phyloP scores from a whole-genome alignment of 2,113 vertebrate species.

The Symphodus melops region DNA sequence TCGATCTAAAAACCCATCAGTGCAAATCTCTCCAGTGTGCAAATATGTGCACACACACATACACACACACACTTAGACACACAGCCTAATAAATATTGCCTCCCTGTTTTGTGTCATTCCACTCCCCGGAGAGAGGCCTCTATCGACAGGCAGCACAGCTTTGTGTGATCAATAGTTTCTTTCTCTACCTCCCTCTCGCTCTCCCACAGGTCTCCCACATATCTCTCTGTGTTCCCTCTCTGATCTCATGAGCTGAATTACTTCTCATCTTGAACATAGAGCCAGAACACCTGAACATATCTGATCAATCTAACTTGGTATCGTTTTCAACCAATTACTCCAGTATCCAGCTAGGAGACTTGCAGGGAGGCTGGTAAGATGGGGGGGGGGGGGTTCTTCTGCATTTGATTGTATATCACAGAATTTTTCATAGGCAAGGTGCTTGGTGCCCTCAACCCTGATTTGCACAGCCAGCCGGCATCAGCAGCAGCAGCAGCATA shows the following conservation, averaged over 20 bases:
- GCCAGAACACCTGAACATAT: conserved; percentile 36
- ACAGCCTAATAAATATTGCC: conserved; percentile 58
- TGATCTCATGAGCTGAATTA: conserved; percentile 41
- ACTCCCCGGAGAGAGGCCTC: conserved; percentile 51
- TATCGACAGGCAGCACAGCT: conserved; percentile 66
- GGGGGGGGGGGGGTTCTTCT: not conserved
- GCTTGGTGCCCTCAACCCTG: conserved; percentile 7
- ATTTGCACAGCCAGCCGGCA: conserved; percentile 46
- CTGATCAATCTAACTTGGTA: conserved; percentile 55
- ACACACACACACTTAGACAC: conserved; percentile 9
- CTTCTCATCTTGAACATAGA: conserved; percentile 47
- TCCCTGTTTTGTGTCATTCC: conserved; percentile 62
- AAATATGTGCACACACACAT: conserved; percentile 23
- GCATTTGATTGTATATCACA: conserved; percentile 34
- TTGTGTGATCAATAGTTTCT: conserved; percentile 69
- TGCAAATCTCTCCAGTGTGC: conserved; percentile 28
- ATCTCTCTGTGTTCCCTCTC: conserved; percentile 37
- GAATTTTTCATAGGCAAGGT: conserved; percentile 23
- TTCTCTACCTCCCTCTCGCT: conserved; percentile 23
- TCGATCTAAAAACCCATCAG: conserved; percentile 65
- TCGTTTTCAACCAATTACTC: conserved; percentile 50
- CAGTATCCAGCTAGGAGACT: not conserved
- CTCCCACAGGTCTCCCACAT: not conserved
- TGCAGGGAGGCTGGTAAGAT: not conserved
- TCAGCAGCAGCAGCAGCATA: conserved; percentile 46